Evolutionary conservation across 2,113 vertebrate genomes (phyloP), one percentile per base, ranked within the genome.

Genomic region (Marmota flaviventris): DNA sequence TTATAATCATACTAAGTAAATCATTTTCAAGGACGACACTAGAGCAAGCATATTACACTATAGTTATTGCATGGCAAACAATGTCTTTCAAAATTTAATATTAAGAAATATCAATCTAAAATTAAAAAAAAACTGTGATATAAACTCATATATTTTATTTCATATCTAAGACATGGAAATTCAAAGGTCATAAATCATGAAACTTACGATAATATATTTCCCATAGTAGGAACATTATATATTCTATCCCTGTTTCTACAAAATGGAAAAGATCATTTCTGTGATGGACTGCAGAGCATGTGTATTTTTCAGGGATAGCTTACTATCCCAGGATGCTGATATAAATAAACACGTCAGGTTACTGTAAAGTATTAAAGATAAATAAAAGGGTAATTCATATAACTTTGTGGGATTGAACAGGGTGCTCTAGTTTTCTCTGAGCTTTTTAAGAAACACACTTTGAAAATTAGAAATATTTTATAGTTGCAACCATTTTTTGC

Each of bases 1-100:
- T 87, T 58, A 94, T 95, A 90, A 93, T 95, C 91, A 76, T 16
- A 73, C 8, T n/a, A 84, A 92, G 84, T 69, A 76, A 93, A 93
- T 87, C 61, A 91, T 76, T 7, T 37, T 67, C 10, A 87, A 0
- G 48, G 48, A 93, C 98, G 73, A 83, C 89, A 90, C 6, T 67
- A 61, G 73, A 90, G 37, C 25, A 96, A 85, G 51, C 27, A 84
- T 93, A 84, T 82, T 82, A 45, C 53, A 87, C 75, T 70, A 63
- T 91, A 58, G 70, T 11, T 78, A 84, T 34, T 67, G 5, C 25
- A 34, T 69, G 39, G n/a, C 32, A 83, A 65, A 8, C 4, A 89
- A 63, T 79, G 7, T 6, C 34, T 93, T 81, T 84, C 78, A 85
- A 69, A 91, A 13, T 75, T 11, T 5, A 65, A 14, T n/a, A 45